A percentile compares a stretch with the other conserved stretches of the same genome.
These are phyloP conservation scores for Drosophila subquinaria DNA, from an alignment of 2,888 invertebrate genomes.

Conservation along the genomic window DNA sequence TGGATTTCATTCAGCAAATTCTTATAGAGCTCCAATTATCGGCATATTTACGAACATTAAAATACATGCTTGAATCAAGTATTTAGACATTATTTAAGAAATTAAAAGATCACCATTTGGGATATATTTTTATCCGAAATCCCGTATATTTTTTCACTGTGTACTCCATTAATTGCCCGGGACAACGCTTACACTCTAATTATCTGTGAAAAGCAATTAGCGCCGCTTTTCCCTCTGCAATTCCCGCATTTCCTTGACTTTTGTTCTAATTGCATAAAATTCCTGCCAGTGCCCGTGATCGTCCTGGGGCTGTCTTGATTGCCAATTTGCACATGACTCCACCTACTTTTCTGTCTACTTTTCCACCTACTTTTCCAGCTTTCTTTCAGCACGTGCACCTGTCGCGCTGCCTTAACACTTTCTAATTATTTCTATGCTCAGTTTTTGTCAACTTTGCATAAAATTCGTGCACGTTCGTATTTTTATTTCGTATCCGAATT, in stretches of 20 bases:
- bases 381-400: conserved; percentile 15
- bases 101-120: no score
- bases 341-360: not conserved
- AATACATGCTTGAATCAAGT: no score
- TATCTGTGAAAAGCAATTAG: conserved; percentile 77
- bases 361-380: no score
- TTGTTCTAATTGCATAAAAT: conserved; percentile 70
- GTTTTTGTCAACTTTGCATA: conserved; percentile 77
- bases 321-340: conserved; percentile 60
- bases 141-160: not conserved
- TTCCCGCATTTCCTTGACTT: conserved; percentile 17
- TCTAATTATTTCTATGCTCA: conserved; percentile 61
- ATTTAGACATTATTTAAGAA: no score
- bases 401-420: conserved; percentile 41
- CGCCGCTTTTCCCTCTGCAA: conserved; percentile 31
- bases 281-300: conserved; percentile 27
- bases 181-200: conserved; percentile 56
- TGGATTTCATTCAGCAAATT: no score
- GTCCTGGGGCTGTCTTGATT: conserved; percentile 63
- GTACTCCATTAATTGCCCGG: conserved; percentile 18
- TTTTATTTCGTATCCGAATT: conserved; percentile 5
- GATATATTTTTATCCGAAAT: no score
- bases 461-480: conserved; percentile 66
- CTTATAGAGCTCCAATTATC: no score
- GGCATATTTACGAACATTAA: no score